phyloP scores from a whole-genome alignment of 64 coral and sea anemone species.

The Dendronephthya gigantea region DNA sequence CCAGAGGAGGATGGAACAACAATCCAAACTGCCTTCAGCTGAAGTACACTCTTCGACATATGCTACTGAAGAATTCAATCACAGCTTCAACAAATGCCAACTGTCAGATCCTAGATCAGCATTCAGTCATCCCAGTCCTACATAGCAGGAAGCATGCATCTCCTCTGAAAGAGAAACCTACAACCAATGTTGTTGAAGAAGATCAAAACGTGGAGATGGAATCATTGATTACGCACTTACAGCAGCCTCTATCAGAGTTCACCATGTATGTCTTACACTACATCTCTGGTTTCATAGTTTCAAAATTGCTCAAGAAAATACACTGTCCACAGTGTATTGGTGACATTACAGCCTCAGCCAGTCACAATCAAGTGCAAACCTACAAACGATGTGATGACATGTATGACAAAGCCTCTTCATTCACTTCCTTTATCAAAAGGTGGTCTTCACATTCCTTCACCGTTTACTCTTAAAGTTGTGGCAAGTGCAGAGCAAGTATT shows the following conservation, averaged over 20 bases:
- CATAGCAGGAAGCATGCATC: constrained; percentile 9
- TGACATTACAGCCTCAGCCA: not conserved
- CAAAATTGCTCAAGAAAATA: not conserved
- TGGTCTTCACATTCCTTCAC: not conserved
- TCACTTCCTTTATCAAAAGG: not conserved
- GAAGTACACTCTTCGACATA: not conserved
- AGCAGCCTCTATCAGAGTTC: not conserved
- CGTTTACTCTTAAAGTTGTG: not conserved
- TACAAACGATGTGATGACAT: constrained; percentile 6
- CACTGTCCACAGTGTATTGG: not conserved
- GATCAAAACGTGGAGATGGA: not conserved
- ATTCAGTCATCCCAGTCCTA: not conserved
- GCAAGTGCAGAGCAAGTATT: not conserved
- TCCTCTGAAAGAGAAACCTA: not conserved
- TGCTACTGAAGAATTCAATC: constrained; percentile 16
- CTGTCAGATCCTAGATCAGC: constrained; percentile 16
- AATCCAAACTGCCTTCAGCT: not conserved
- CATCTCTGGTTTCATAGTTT: not conserved
- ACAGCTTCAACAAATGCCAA: too few species aligned
- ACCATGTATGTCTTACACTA: not conserved
- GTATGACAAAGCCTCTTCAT: constrained; percentile 14
- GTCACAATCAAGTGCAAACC: not conserved
- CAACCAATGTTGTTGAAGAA: not conserved
- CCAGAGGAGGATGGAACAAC: too few species aligned
- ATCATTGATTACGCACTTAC: not conserved